Percentiles rank a stretch among this genome's conserved stretches.
These are phyloP conservation scores for Unio delphinus DNA, from an alignment of 2,888 invertebrate genomes.

Conservation along the genomic window DNA sequence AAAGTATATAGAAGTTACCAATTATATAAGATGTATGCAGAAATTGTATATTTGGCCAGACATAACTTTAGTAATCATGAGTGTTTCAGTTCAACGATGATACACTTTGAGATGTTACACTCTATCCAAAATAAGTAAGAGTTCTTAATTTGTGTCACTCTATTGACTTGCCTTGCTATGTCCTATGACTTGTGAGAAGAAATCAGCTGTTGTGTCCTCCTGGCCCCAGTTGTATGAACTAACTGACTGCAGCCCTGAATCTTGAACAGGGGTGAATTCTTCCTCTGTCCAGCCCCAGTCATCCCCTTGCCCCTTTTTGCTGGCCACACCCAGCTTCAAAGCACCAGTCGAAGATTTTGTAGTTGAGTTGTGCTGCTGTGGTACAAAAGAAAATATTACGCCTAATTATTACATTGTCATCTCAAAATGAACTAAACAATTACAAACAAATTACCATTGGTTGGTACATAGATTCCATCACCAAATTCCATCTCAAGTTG, in stretches of 20 bases:
- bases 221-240: conserved; percentile 66
- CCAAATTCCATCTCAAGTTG: no score
- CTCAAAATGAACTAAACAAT: no score
- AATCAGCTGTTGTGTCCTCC: conserved; percentile 43
- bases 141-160: not conserved
- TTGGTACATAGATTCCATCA: no score
- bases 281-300: conserved; percentile 43
- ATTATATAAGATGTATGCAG: no score
- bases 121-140: not conserved
- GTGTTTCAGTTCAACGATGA: no score
- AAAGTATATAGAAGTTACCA: no score
- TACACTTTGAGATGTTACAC: not conserved
- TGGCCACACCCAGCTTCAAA: conserved; percentile 29
- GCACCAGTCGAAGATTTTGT: conserved; percentile 25
- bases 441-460: no score
- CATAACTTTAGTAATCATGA: conserved; percentile 1
- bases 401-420: no score
- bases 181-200: conserved; percentile 51
- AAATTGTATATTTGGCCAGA: not conserved
- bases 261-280: conserved; percentile 50
- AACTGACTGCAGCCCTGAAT: conserved; percentile 47
- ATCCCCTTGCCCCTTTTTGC: conserved; percentile 21
- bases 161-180: conserved; percentile 10
- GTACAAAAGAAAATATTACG: not conserved
- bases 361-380: not conserved